Evolutionary conservation across 2,888 invertebrate species (phyloP), one percentile per base, ranked within the genome.

Genomic region (Biston stratarius): DNA sequence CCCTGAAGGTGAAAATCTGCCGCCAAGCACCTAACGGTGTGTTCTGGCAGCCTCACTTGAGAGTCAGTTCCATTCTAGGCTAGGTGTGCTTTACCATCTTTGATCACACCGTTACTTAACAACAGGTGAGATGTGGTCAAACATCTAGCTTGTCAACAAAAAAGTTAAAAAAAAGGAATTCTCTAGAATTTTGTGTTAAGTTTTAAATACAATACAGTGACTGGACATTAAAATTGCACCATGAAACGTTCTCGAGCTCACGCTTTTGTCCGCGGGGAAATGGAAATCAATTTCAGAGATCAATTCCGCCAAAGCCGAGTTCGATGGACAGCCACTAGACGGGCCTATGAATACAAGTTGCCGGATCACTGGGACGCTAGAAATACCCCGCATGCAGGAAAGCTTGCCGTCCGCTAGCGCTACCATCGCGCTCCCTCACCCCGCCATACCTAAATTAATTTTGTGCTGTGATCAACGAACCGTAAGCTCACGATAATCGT

Each of bases 401-500:
- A 51, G 49, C 15, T 44, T 0, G 45, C 33, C 14, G 14, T 24
- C 34, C 14, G 14, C 52, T n/a, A 47, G 45, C 49, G 15, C 40
- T 40, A 60, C 52, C 38, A 36, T 61, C 9, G 55, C 61, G 64
- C 65, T 73, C 79, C 72, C 71, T 73, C 63, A 53, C 61, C 59
- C 59, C 34, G 34, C 51, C 59, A 51, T 64, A 85, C 81, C 87
- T 87, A 89, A 91, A 91, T 91, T 90, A 92, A 92, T 92, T 89
- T 90, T 86, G 86, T 83, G 80, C 84, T 84, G 83, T 87, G 90
- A 86, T 83, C 91, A 87, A 78, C 86, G 83, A 80, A 86, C 83
- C 87, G 87, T 85, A 78, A 88, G 81, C 79, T 77, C 83, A 82
- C 86, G 88, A 90, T 90, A 92, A 88, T 90, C 87, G 86, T 83